Percentiles rank a stretch among this genome's conserved stretches.
Evolutionary conservation across 2,888 invertebrate genomes (phyloP).

Genomic region (Venusia cambrica): DNA sequence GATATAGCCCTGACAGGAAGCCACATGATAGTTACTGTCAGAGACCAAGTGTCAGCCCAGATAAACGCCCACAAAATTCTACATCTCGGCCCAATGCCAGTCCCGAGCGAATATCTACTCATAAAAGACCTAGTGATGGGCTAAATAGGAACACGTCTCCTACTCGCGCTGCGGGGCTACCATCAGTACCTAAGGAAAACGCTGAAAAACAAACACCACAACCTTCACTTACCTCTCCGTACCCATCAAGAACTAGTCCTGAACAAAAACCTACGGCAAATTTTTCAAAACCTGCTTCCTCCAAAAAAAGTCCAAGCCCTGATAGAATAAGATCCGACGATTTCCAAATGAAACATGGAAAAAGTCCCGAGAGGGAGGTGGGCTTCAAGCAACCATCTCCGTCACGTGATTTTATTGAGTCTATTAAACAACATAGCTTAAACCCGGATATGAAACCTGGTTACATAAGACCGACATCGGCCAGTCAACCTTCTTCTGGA

Average conservation of each 20-base stretch:
- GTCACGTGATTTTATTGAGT: constrained; percentile 18
- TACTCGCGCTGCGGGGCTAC: constrained; percentile 18
- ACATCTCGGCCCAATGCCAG: constrained; percentile 38
- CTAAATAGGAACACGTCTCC: constrained; percentile 26
- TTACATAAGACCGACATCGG: constrained; percentile 53
- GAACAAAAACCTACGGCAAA: constrained; percentile 12
- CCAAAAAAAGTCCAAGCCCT: constrained; percentile 39
- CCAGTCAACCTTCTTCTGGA: constrained; percentile 34
- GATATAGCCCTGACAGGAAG: constrained; percentile 53
- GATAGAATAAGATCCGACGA: constrained; percentile 31
- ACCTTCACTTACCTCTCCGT: constrained; percentile 8
- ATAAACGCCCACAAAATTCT: constrained; percentile 43
- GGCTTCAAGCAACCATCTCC: constrained; percentile 18
- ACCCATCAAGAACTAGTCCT: constrained; percentile 17
- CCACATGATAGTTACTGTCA: constrained; percentile 38
- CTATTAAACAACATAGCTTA: constrained; percentile 20
- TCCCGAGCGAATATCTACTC: constrained; percentile 39
- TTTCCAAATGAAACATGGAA: constrained; percentile 17
- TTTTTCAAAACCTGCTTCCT: constrained; percentile 11
- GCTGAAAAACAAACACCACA: constrained; percentile 35
- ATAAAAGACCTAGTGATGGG: constrained; percentile 22
- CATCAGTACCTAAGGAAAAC: constrained; percentile 34
- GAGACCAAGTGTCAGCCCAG: constrained; percentile 54
- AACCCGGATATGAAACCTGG: constrained; percentile 49
- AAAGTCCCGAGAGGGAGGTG: constrained; percentile 35